phyloP scores from a whole-genome alignment of 2,888 invertebrate genomes.

The Beris chalybata region DNA sequence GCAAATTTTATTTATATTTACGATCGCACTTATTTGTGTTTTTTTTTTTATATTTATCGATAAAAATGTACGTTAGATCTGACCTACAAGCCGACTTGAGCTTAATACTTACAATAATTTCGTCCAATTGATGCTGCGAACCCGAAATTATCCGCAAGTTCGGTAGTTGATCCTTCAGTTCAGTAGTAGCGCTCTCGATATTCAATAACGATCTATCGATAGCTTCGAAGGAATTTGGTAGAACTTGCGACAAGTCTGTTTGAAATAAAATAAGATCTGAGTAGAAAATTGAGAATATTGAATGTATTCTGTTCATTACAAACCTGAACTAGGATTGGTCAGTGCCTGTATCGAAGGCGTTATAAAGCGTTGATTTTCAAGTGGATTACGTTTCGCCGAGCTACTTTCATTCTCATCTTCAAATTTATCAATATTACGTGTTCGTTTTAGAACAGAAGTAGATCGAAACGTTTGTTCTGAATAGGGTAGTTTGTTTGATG shows the following conservation, averaged over 20 bases:
- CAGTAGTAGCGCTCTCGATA: conserved; percentile 50
- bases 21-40: too few relatives aligned
- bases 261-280: conserved; percentile 22
- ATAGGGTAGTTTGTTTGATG: background rate
- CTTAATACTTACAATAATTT: conserved; percentile 49
- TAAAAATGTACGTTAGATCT: too few relatives aligned
- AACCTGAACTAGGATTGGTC: conserved; percentile 34
- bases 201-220: conserved; percentile 49
- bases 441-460: conserved; percentile 36
- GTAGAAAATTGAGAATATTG: background rate
- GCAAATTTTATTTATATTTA: too few relatives aligned
- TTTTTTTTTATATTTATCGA: too few relatives aligned
- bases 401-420: conserved; percentile 23
- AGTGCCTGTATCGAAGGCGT: conserved; percentile 31
- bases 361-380: conserved; percentile 26
- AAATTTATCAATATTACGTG: conserved; percentile 30
- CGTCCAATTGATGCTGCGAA: conserved; percentile 50
- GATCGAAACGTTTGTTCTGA: conserved; percentile 9
- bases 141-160: conserved; percentile 48
- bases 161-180: conserved; percentile 49
- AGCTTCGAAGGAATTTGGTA: conserved; percentile 49
- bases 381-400: conserved; percentile 38
- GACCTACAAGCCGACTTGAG: background rate
- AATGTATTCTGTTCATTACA: conserved; percentile 1
- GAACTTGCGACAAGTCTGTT: conserved; percentile 49